A percentile compares a stretch with the other conserved stretches of the same genome.
phyloP scores from a whole-genome alignment of 2,888 invertebrate genomes.

The Trimorus sp. region DNA sequence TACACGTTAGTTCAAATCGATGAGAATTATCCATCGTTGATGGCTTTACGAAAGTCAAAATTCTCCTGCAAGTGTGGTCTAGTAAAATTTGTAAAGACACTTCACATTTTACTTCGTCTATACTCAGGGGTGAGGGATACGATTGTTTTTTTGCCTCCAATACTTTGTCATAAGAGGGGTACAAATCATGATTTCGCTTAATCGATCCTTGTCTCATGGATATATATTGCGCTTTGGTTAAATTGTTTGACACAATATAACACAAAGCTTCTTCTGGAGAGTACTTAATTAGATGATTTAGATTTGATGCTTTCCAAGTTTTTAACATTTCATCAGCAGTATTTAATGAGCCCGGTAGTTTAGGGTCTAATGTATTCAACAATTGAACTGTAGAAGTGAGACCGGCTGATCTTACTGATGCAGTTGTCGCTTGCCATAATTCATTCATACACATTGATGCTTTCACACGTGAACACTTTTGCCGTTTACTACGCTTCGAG shows the following conservation, averaged over 20 bases:
- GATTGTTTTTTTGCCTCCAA: conserved; percentile 4
- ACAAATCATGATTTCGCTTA: conserved; percentile 1
- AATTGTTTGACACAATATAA: conserved; percentile 6
- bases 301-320: not conserved
- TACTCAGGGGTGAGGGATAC: not conserved
- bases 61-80: too few species aligned
- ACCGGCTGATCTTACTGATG: not conserved
- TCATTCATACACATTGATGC: too few species aligned
- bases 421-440: not conserved
- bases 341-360: too few species aligned
- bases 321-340: not conserved
- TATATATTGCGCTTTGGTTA: conserved; percentile 11
- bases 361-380: not conserved
- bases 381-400: too few species aligned
- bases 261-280: conserved; percentile 10
- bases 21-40: too few species aligned
- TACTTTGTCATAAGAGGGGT: conserved; percentile 7
- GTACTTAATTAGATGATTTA: conserved; percentile 5
- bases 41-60: too few species aligned
- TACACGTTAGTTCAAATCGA: not conserved
- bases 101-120: not conserved
- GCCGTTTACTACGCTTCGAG: not conserved
- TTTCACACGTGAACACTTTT: not conserved
- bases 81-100: too few species aligned
- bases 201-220: conserved; percentile 6